Evolutionary conservation across 2,888 invertebrate species (phyloP), one percentile per base, ranked within the genome.

Genomic region (Polymixis flavicincta): DNA sequence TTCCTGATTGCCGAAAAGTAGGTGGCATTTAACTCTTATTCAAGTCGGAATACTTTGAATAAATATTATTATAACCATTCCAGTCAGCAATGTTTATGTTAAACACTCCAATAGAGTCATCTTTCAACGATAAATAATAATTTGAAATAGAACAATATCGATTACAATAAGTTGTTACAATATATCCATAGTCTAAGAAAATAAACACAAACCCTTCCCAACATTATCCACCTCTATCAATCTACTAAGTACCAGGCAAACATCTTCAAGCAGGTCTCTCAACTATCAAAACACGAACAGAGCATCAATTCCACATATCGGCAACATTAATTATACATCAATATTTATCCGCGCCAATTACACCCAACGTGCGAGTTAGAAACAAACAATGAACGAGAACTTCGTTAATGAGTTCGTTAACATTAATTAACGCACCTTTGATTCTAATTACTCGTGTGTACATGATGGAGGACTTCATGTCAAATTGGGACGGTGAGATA

Each of bases 341-440:
- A 86, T 88, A 86, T 86, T 86, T 86, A 86, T 86, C 37, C 60
- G 75, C 74, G 65, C 70, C 82, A 87, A 87, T 88, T 86, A 86
- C 75, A 74, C 64, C 55, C 72, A 57, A 68, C 74, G 73, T 84
- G 84, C 66, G 81, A 86, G 74, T 85, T 74, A 73, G 88, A 66
- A 83, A 73, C 84, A 84, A 80, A 87, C 84, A 88, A 82, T 87
- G 77, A 82, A 85, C 69, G 65, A 68, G 68, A 83, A 83, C 65
- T 83, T 78, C 71, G 61, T 60, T 85, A 92, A 92, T 92, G 91
- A 91, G 90, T 91, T 91, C 89, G 90, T 90, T 91, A 90, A 86
- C 91, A 88, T 92, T 91, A 89, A 92, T 92, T 91, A 91, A 90
- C 82, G 86, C 88, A 88, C 89, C 90, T 91, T 86, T 86, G 76